Conservation (phyloP, 2,113 vertebrate genomes). For the Oplegnathus fasciatus region DNA sequence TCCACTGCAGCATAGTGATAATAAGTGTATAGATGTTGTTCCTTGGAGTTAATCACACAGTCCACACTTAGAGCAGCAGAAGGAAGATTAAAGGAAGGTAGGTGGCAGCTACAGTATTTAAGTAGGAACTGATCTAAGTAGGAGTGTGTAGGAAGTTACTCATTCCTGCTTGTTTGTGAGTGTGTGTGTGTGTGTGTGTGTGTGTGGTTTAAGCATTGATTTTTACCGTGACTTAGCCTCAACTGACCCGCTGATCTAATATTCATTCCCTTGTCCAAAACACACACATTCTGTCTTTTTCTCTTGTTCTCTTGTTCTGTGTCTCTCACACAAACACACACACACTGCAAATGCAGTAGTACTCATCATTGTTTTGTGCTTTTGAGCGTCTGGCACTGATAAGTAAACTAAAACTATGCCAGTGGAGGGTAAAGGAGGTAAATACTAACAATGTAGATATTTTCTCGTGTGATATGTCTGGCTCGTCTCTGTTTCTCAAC, state of each 20-base stretch:
- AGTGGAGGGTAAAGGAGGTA: constrained; percentile 12
- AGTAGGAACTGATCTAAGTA: constrained; percentile 52
- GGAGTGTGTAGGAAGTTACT: constrained; percentile 66
- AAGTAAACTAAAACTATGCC: neutral
- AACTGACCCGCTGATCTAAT: constrained; percentile 61
- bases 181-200: constrained; percentile 33
- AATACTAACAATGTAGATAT: neutral
- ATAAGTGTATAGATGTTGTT: constrained; percentile 42
- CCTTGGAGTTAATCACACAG: constrained; percentile 21
- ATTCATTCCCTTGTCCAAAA: constrained; percentile 25
- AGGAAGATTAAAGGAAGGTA: constrained; percentile 49
- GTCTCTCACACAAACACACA: constrained; percentile 8
- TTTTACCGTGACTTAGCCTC: constrained; percentile 56
- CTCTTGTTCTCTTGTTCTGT: neutral
- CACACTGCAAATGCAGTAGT: neutral
- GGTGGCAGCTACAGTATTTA: constrained; percentile 53
- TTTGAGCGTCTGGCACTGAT: neutral
- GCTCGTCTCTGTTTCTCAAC: neutral
- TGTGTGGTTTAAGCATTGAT: constrained; percentile 31
- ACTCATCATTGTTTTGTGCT: neutral
- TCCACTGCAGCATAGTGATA: constrained; percentile 11
- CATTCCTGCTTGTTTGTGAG: constrained; percentile 32
- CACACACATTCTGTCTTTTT: constrained; percentile 4
- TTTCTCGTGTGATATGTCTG: neutral
- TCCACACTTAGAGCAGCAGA: constrained; percentile 30